Evolutionary conservation across 1,140 invertebrate species (phyloP).

Genomic region (Eciton burchellii): DNA sequence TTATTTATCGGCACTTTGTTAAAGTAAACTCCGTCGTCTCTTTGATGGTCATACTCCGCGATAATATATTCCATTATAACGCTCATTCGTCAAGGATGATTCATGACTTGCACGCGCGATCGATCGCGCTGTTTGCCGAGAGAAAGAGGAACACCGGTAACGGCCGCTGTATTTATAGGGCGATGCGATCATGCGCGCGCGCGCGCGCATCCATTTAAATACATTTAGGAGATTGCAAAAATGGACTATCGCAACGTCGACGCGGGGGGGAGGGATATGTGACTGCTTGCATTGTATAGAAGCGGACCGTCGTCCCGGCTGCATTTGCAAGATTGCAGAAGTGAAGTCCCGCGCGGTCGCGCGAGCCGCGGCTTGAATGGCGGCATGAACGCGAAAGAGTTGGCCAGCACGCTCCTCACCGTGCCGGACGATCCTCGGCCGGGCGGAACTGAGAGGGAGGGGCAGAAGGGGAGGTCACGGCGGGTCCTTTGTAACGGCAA

Average conservation of each 20-base stretch:
- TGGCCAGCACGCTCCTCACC: constrained; percentile 55
- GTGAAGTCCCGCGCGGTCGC: constrained; percentile 45
- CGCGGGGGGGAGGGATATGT: constrained; percentile 31
- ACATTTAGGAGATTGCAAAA: constrained; percentile 62
- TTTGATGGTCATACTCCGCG: constrained; percentile 50
- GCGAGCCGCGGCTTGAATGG: constrained; percentile 50
- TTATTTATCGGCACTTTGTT: constrained; percentile 53
- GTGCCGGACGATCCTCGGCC: not conserved
- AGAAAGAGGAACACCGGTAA: constrained; percentile 54
- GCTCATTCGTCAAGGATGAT: constrained; percentile 61
- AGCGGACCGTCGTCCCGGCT: constrained; percentile 65
- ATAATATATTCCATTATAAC: constrained; percentile 62
- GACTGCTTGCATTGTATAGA: constrained; percentile 71
- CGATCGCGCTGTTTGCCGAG: constrained; percentile 59
- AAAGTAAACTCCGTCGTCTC: constrained; percentile 54
- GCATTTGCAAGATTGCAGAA: constrained; percentile 61
- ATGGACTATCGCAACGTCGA: constrained; percentile 58
- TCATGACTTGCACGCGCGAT: constrained; percentile 60
- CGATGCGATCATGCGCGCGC: constrained; percentile 55
- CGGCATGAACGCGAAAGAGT: constrained; percentile 52
- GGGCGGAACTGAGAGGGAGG: not conserved
- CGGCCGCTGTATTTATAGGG: constrained; percentile 59
- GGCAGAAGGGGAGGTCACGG: too few relatives aligned
- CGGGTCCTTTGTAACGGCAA: constrained; percentile 7
- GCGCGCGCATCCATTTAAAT: constrained; percentile 58